Base-by-base conservation (phyloP, 2,797 vertebrate genomes). In the Onychomys arenicola region DNA sequence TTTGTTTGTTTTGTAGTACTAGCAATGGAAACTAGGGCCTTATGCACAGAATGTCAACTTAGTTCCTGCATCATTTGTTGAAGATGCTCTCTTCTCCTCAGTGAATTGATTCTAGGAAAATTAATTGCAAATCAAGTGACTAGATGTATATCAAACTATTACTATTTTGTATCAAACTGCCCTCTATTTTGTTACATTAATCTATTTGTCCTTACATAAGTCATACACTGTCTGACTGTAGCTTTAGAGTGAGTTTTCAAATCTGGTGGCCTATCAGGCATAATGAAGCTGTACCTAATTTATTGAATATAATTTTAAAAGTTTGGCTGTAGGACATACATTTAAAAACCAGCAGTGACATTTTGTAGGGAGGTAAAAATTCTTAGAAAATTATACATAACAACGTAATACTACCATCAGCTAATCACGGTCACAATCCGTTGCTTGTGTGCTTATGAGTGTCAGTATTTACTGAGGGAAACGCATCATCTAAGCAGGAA, bases 221-320 rank as follows among this genome's bases (percentile, higher is more conserved):
- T 52, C 37, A 10, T 21, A 76, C 25, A 84, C n/a, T 49, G 61
- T 87, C 77, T 85, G 93, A 90, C 16, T 88, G 11, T 46, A 75
- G 57, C 5, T 92, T 87, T 88, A 95, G 0, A 90, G 43, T 6
- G 83, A 61, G 27, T 95, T 82, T 92, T 94, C 37, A 89, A 91
- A 87, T 87, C 57, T 37, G 25, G 63, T 63, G 43, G 43, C 32
- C 32, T 84, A 75, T 14, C 19, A 93, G 27, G 65, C 25, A 89
- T 75, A 84, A 85, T 52, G 21, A 86, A 55, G 46, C 63, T n/a
- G 3, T 52, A 57, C 46, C 57, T 77, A 76, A 91, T 27, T 85
- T 89, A 91, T 34, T 83, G 40, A 91, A 86, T 93, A 96, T 78
- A 94, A 91, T 82, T 87, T 92, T 83, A 32, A 77, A 94, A 90